These are phyloP conservation scores for Mactromeris polynyma DNA, from an alignment of 2,888 invertebrate genomes.

Conservation along the genomic window DNA sequence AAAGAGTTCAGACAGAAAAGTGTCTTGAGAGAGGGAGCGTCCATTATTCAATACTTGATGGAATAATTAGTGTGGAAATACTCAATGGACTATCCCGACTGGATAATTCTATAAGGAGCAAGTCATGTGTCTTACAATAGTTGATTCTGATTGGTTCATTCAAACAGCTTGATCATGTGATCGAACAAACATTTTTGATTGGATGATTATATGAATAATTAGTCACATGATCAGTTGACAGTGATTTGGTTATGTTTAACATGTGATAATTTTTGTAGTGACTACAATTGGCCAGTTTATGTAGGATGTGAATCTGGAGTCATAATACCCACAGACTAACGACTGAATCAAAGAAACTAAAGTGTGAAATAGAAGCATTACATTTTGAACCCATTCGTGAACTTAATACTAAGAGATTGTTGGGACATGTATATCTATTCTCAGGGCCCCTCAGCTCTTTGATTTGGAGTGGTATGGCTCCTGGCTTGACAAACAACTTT, in stretches of 20 bases:
- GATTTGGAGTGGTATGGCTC: background rate
- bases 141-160: constrained; percentile 1
- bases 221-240: constrained; percentile 1
- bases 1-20: constrained; percentile 16
- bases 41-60: background rate
- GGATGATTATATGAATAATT: background rate
- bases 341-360: background rate
- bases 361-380: background rate
- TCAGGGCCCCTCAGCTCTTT: background rate
- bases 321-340: background rate
- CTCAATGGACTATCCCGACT: background rate
- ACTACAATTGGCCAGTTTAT: constrained; percentile 23
- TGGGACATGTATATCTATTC: background rate
- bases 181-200: background rate
- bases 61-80: background rate
- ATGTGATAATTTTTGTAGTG: constrained; percentile 25
- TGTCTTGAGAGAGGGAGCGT: background rate
- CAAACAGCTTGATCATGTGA: background rate
- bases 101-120: background rate
- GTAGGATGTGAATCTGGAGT: background rate
- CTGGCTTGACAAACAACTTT: background rate
- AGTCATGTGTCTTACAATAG: background rate
- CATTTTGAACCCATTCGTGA: background rate
- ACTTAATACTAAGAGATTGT: background rate
- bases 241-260: background rate